A percentile compares a stretch with the other conserved stretches of the same genome.
These are phyloP conservation scores for Drosophila tanythrix DNA, from an alignment of 2,888 invertebrate species.

Conservation along the genomic window DNA sequence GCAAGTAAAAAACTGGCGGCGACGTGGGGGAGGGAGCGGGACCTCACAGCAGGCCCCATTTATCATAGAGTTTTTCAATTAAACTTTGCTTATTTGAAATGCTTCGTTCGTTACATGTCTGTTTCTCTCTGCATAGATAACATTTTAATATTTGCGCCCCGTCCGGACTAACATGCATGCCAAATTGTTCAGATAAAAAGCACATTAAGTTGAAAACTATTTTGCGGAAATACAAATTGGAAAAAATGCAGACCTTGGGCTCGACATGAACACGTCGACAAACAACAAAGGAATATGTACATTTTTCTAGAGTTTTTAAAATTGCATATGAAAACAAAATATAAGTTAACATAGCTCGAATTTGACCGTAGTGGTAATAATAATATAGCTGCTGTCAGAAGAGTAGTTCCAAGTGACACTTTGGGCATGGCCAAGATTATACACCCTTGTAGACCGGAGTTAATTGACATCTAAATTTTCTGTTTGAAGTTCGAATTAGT, in stretches of 20 bases:
- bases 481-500: background rate
- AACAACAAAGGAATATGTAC: slow-evolving; percentile 24
- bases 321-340: no score
- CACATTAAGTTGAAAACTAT: slow-evolving; percentile 57
- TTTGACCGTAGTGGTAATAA: background rate
- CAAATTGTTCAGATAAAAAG: slow-evolving; percentile 64
- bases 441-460: background rate
- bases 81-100: slow-evolving; percentile 59
- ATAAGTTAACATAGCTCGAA: background rate
- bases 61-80: slow-evolving; percentile 66
- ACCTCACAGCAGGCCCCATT: slow-evolving; percentile 45
- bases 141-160: slow-evolving; percentile 52
- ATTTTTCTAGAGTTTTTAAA: background rate
- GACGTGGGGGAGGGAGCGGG: background rate
- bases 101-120: slow-evolving; percentile 40
- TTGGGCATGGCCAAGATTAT: background rate
- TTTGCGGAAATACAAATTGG: slow-evolving; percentile 57
- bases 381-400: background rate
- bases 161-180: slow-evolving; percentile 60
- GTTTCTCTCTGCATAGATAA: slow-evolving; percentile 59
- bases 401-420: background rate
- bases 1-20: slow-evolving; percentile 23
- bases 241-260: slow-evolving; percentile 33
- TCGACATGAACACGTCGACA: slow-evolving; percentile 4
- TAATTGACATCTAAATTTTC: background rate